Conservation (phyloP, 2,888 invertebrate genomes). For the Sepioteuthis lessoniana region DNA sequence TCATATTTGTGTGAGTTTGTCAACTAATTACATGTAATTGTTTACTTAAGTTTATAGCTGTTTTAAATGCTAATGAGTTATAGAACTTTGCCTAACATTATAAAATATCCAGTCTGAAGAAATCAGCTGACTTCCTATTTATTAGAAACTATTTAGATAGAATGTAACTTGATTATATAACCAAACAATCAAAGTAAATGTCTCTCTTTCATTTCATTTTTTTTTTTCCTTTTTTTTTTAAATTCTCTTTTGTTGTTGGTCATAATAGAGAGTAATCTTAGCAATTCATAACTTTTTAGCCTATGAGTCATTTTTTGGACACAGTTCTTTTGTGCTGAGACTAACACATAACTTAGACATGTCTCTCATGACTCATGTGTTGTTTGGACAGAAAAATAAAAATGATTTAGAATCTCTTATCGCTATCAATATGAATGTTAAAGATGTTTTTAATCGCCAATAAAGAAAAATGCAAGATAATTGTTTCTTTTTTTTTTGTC, state of each 20-base stretch:
- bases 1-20: too few relatives aligned
- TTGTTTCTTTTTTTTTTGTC: too few relatives aligned
- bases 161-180: slow-evolving; percentile 13
- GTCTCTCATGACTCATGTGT: not conserved
- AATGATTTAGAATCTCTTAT: not conserved
- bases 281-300: not conserved
- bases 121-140: slow-evolving; percentile 33
- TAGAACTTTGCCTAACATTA: not conserved
- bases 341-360: not conserved
- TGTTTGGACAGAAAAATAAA: not conserved
- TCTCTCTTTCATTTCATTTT: not conserved
- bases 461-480: too few relatives aligned
- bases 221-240: not conserved
- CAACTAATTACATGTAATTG: too few relatives aligned
- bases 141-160: not conserved
- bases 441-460: too few relatives aligned
- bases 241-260: not conserved
- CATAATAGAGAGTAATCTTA: not conserved
- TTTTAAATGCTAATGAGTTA: too few relatives aligned
- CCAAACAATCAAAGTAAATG: not conserved
- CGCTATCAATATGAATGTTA: too few relatives aligned
- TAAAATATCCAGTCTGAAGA: not conserved
- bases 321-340: not conserved
- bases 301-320: not conserved
- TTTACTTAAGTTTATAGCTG: too few relatives aligned